Evolutionary conservation across 2,797 vertebrate species (phyloP).

Genomic region (Sarcophilus harrisii): DNA sequence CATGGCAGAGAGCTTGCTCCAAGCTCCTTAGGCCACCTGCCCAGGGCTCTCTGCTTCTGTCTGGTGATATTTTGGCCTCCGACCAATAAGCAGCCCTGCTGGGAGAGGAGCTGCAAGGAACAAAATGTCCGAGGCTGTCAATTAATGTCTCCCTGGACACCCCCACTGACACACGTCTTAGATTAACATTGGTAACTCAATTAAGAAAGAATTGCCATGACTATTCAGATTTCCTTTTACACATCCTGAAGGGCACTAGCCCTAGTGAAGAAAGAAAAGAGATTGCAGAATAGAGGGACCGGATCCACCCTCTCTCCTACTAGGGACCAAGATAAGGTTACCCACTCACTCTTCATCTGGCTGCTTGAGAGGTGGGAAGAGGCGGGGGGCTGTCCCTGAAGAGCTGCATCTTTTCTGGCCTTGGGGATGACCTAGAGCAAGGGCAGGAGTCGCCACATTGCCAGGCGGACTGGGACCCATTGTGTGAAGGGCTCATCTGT

Average conservation of each 20-base stretch:
- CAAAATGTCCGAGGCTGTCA: neutral
- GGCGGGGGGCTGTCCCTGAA: neutral
- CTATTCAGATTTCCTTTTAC: slow-evolving; percentile 26
- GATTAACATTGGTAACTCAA: slow-evolving; percentile 26
- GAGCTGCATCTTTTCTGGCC: neutral
- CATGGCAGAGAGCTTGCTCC: neutral
- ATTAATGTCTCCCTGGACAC: slow-evolving; percentile 14
- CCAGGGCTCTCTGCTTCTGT: slow-evolving; percentile 35
- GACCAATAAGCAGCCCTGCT: slow-evolving; percentile 4
- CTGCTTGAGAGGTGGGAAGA: slow-evolving; percentile 26
- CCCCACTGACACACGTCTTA: neutral
- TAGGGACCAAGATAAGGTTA: slow-evolving; percentile 30
- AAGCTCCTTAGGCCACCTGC: neutral
- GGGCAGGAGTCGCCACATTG: neutral
- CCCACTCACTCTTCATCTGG: neutral
- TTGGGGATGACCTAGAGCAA: slow-evolving; percentile 11
- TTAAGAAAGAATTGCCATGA: slow-evolving; percentile 32
- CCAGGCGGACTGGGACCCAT: neutral
- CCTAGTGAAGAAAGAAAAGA: slow-evolving; percentile 34
- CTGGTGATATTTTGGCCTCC: slow-evolving; percentile 16
- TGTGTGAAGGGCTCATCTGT: neutral
- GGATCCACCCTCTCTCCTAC: neutral
- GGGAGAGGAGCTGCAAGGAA: slow-evolving; percentile 16
- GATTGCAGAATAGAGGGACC: slow-evolving; percentile 35
- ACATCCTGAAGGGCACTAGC: slow-evolving; percentile 27